Base-by-base conservation (phyloP, 2,888 invertebrate genomes). In the Drosophila cognata region DNA sequence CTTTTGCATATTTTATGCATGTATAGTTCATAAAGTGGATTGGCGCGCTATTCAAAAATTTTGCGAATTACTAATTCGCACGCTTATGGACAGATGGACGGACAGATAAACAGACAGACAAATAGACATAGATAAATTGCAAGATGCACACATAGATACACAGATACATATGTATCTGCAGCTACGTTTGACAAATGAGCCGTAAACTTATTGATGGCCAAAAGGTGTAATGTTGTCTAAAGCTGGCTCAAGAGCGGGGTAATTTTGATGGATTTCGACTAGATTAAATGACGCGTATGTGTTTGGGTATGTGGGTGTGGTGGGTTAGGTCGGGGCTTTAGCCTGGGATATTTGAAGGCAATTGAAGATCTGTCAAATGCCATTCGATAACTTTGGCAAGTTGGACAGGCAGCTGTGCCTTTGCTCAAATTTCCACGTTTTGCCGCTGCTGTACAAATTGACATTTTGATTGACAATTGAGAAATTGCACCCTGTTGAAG, bases 401-500 rank as follows among this genome's bases (percentile, higher is more conserved):
- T 74, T 56, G 28, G 66, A 69, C 55, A 16, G 74, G 61, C 84
- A 82, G 81, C 81, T 84, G 87, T 74, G 74, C 38, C 25, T 25
- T 38, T 43, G 35, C 74, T 79, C 68, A 60, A 64, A 71, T 73
- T 68, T 65, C 48, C 62, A 56, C 67, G 68, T 53, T 59, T 46
- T 76, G 53, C 29, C 29, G 38, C 46, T 55, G 41, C 46, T 48
- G 48, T 43, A n/a, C 57, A 87, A 89, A 88, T 90, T 92, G 91
- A 89, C 91, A 89, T 77, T 71, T 88, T 91, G 91, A 92, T 91
- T 92, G 92, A 91, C 92, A 90, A 81, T 81, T 83, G 86, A 89
- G 82, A 81, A 80, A 88, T 89, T 89, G 83, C 69, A 63, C 57
- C 59, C 36, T 33, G 25, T 53, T 31, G 16, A 21, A 38, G 38